Conservation (phyloP, 1,140 invertebrate species). For the Aphidius ervi region DNA sequence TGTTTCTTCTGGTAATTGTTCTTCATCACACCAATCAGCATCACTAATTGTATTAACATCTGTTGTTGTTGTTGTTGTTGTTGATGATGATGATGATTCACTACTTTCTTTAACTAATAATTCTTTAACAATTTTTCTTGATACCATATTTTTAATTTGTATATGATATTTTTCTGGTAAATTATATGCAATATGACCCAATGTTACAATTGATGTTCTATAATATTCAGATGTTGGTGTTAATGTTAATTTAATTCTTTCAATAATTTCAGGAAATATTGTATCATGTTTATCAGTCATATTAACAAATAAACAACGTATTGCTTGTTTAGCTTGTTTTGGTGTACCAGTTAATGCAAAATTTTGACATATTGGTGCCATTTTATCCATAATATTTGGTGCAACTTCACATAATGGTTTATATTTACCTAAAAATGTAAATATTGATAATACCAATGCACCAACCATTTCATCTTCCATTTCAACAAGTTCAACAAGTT, state of each 20-base stretch:
- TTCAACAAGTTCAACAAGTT: constrained; percentile 73
- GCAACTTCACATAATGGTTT: constrained; percentile 73
- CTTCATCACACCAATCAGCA: constrained; percentile 82
- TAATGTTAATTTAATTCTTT: constrained; percentile 72
- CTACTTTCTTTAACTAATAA: constrained; percentile 80
- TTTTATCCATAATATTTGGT: constrained; percentile 63
- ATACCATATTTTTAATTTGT: constrained; percentile 91
- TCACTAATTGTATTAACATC: constrained; percentile 33
- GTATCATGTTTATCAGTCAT: constrained; percentile 74
- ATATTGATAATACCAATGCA: constrained; percentile 73
- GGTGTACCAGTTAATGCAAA: constrained; percentile 84
- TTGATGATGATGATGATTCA: constrained; percentile 48
- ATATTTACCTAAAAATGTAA: constrained; percentile 85
- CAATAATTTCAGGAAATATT: constrained; percentile 84
- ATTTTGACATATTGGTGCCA: constrained; percentile 82
- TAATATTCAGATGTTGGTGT: constrained; percentile 79
- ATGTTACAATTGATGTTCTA: constrained; percentile 85
- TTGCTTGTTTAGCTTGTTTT: constrained; percentile 94
- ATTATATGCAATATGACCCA: constrained; percentile 92
- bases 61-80: constrained; percentile 11
- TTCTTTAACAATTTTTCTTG: constrained; percentile 93
- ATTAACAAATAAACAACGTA: constrained; percentile 86
- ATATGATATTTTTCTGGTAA: constrained; percentile 83
- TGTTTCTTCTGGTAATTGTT: constrained; percentile 85
- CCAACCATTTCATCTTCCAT: constrained; percentile 80